Evolutionary conservation across 2,888 invertebrate species (phyloP), one percentile per base, ranked within the genome.

Genomic region (Drosophila formosana): DNA sequence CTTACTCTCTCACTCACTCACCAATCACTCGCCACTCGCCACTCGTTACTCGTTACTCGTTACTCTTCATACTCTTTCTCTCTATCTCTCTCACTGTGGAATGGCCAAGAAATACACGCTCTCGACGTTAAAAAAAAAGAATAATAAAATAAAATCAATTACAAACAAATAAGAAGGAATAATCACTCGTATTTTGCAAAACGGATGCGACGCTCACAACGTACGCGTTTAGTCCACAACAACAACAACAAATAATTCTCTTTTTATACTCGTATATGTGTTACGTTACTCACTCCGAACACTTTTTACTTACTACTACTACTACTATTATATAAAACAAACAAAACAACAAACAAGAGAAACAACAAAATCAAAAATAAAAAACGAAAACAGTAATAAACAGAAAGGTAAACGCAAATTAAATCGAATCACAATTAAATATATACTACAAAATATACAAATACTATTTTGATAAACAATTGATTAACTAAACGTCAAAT

Each of bases 201-300:
- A 70, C 67, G 67, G 69, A 68, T 77, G 45, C 66, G 52, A 50
- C 49, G 47, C 13, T 57, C 41, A 72, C 72, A 51, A 51, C 32
- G 51, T 73, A 73, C 68, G 61, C 76, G 72, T 76, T 72, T 62
- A 71, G 72, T 66, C 60, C 78, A 72, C 62, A 62, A 65, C 50
- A 65, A 51, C 52, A 71, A 71, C 53, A 53, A 51, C 57, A 75
- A 72, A 25, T 55, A 56, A 51, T 57, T 57, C 56, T 61, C 23
- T 32, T 49, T 56, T 50, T 62, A 32, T 66, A 52, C 58, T 52
- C 52, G 65, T 56, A 32, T 50, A n/a, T 56, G 63, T 56, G 47
- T 51, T 46, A 60, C 37, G 37, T 49, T 56, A 76, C 77, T 57
- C 45, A 72, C 68, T 57, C 37, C 37, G 34, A 66, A 74, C 74